phyloP scores from a whole-genome alignment of 1,140 invertebrate genomes.

The Mizuhopecten yessoensis region DNA sequence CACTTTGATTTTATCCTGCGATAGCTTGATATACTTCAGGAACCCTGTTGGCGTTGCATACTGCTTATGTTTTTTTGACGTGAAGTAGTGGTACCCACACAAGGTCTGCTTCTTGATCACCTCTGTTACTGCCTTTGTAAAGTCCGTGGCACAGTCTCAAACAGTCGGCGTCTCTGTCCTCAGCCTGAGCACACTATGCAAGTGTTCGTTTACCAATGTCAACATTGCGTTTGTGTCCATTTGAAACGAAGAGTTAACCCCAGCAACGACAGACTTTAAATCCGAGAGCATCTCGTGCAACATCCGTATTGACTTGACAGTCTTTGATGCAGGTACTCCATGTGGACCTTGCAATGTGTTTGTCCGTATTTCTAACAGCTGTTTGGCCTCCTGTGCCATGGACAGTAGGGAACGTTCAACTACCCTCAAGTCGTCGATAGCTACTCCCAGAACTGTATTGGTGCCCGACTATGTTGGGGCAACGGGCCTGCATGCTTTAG shows the following conservation, averaged over 20 bases:
- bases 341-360: constrained; percentile 26
- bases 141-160: constrained; percentile 39
- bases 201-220: constrained; percentile 45
- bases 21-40: too few species aligned
- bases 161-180: constrained; percentile 43
- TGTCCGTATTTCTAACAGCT: neutral
- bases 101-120: neutral
- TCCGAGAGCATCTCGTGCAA: neutral
- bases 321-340: constrained; percentile 10
- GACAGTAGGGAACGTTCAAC: too few species aligned
- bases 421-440: too few species aligned
- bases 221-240: neutral
- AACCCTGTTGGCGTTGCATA: too few species aligned
- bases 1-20: too few species aligned
- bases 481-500: too few species aligned
- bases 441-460: too few species aligned
- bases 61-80: too few species aligned
- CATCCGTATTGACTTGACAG: neutral
- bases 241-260: neutral
- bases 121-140: neutral
- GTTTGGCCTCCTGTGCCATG: too few species aligned
- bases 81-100: constrained; percentile 47
- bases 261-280: neutral
- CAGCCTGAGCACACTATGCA: neutral
- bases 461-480: too few species aligned